Conservation (phyloP, 2,888 invertebrate genomes). For the Tridacna crocea region DNA sequence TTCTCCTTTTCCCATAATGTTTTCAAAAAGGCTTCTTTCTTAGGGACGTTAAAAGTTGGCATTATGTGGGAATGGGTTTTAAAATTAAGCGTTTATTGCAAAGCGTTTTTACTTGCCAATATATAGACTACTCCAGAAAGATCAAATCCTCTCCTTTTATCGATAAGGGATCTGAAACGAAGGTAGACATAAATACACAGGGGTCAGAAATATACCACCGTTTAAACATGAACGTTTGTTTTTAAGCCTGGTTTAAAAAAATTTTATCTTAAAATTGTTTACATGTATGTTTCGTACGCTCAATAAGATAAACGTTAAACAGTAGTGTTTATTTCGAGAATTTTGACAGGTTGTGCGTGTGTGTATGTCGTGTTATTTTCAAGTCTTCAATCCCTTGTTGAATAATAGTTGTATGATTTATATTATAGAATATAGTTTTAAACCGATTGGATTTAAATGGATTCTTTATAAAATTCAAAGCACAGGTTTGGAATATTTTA, state of each 20-base stretch:
- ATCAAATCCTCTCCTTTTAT: not conserved
- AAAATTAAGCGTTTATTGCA: not conserved
- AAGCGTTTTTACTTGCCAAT: not conserved
- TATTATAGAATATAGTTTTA: no score
- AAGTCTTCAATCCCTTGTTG: no score
- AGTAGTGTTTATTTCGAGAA: not conserved
- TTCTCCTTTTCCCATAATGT: no score
- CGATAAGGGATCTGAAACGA: not conserved
- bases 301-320: not conserved
- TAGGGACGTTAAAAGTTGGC: no score
- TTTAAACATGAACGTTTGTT: conserved; percentile 10
- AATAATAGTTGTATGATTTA: no score
- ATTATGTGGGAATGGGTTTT: no score
- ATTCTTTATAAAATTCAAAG: not conserved
- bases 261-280: conserved; percentile 17
- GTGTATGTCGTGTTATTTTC: not conserved
- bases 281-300: conserved; percentile 13
- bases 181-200: not conserved
- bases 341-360: not conserved
- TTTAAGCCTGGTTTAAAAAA: conserved; percentile 11
- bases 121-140: not conserved
- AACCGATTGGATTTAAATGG: not conserved
- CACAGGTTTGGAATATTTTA: not conserved
- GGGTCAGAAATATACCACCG: not conserved
- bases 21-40: no score